phyloP scores from a whole-genome alignment of 2,113 vertebrate genomes.

The Ptyas mucosa region DNA sequence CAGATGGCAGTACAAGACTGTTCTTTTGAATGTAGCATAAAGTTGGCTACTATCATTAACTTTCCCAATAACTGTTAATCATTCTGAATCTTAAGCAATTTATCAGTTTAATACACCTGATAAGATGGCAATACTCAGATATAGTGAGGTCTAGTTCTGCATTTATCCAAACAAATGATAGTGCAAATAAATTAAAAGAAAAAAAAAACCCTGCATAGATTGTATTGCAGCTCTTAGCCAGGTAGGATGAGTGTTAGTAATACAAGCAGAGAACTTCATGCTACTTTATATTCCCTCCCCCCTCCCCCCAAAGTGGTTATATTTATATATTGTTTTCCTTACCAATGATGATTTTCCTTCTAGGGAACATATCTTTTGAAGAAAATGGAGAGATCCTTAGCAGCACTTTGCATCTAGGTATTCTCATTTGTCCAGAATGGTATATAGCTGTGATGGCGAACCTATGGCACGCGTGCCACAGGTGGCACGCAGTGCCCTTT shows the following conservation, averaged over 20 bases:
- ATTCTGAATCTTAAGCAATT: background rate
- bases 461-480: too few species aligned
- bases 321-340: background rate
- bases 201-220: background rate
- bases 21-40: background rate
- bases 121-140: background rate
- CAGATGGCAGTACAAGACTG: slow-evolving; percentile 7
- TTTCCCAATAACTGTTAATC: background rate
- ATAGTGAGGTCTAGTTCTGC: background rate
- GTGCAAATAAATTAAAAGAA: background rate
- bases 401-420: background rate
- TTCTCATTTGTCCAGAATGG: background rate
- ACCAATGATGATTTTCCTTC: background rate
- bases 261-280: background rate
- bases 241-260: background rate
- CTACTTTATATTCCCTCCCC: background rate
- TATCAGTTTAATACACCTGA: background rate
- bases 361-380: background rate
- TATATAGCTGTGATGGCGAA: too few species aligned
- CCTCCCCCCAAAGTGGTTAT: background rate
- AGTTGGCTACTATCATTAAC: background rate
- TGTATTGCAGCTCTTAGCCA: background rate
- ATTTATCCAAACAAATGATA: background rate
- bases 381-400: background rate
- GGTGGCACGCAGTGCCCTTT: too few species aligned